Percentiles rank a stretch among this genome's conserved stretches.
phyloP scores from a whole-genome alignment of 2,888 invertebrate species.

The Ormyrus labotus region DNA sequence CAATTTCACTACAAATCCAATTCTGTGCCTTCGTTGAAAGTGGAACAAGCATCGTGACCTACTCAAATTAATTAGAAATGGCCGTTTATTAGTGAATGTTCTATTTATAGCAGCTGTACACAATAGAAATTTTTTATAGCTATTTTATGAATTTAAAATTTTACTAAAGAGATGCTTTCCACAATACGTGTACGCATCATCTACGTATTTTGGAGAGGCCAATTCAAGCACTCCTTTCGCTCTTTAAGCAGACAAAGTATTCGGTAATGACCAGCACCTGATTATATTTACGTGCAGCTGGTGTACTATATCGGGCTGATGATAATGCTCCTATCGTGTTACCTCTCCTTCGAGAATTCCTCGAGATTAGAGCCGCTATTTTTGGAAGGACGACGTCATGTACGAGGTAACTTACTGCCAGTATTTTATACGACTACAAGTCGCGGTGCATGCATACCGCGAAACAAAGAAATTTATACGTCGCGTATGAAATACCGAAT shows the following conservation, averaged over 20 bases:
- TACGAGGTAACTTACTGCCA: slow-evolving; percentile 4
- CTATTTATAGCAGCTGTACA: no score
- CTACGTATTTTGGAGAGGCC: no score
- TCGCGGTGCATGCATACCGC: not conserved
- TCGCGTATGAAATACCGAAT: slow-evolving; percentile 39
- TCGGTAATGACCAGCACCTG: slow-evolving; percentile 37
- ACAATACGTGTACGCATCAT: no score
- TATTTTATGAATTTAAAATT: no score
- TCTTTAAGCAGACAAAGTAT: not conserved
- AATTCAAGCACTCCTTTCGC: no score
- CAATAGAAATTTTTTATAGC: no score
- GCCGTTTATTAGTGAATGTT: no score
- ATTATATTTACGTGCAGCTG: slow-evolving; percentile 26
- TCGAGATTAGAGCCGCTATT: slow-evolving; percentile 48
- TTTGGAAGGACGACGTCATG: slow-evolving; percentile 26
- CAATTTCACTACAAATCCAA: not conserved
- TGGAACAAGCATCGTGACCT: no score
- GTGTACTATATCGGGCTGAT: slow-evolving; percentile 4
- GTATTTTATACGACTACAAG: slow-evolving; percentile 10
- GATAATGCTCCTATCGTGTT: slow-evolving; percentile 46
- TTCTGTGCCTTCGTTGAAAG: no score
- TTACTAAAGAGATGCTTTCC: no score
- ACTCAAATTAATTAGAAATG: no score
- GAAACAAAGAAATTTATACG: slow-evolving; percentile 42
- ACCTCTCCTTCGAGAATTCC: slow-evolving; percentile 17